Percentiles rank a stretch among this genome's conserved stretches.
phyloP scores from a whole-genome alignment of 1,140 invertebrate species.

The Heliconius nattereri region DNA sequence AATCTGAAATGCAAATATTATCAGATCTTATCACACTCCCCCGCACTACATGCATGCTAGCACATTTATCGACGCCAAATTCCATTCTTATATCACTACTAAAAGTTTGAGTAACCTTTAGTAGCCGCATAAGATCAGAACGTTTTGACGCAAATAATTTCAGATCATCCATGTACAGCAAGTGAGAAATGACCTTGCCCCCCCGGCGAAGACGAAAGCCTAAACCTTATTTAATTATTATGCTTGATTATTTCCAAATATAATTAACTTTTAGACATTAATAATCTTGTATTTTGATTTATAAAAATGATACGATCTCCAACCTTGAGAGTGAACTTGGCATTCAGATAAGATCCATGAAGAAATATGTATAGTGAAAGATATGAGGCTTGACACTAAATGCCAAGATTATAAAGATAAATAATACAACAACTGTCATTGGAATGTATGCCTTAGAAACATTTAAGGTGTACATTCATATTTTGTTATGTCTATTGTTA shows the following conservation, averaged over 20 bases:
- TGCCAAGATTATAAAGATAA: slow-evolving; percentile 1
- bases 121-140: too few species aligned
- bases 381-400: not conserved
- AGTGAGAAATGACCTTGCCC: too few species aligned
- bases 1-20: too few species aligned
- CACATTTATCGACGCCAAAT: too few species aligned
- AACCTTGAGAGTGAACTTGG: slow-evolving; percentile 21
- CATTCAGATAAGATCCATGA: slow-evolving; percentile 24
- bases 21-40: too few species aligned
- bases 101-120: too few species aligned
- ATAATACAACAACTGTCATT: not conserved
- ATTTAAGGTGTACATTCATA: not conserved
- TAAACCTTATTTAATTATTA: not conserved
- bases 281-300: slow-evolving; percentile 6
- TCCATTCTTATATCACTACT: too few species aligned
- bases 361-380: not conserved
- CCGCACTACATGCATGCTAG: too few species aligned
- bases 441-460: not conserved
- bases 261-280: not conserved
- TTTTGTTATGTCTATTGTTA: not conserved
- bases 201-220: too few species aligned
- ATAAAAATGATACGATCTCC: slow-evolving; percentile 16
- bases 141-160: too few species aligned
- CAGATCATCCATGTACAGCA: too few species aligned
- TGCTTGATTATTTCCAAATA: not conserved